phyloP scores from a whole-genome alignment of 2,113 vertebrate genomes.

The Phasianus colchicus region DNA sequence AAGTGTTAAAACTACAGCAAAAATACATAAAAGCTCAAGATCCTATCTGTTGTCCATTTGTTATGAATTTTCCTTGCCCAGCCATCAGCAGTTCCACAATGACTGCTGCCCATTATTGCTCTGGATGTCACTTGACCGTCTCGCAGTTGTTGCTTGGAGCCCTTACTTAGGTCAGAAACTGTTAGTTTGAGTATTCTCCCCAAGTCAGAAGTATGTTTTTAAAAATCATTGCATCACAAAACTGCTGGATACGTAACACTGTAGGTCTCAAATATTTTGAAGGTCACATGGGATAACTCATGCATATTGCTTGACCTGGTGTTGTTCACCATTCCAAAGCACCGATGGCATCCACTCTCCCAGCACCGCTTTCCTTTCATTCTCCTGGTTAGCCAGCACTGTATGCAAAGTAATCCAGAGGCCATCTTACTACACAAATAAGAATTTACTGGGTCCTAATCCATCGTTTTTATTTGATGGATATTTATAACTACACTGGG shows the following conservation, averaged over 20 bases:
- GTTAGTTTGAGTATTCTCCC: slow-evolving; percentile 6
- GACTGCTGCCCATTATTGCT: not conserved
- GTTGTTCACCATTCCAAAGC: not conserved
- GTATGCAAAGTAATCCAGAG: not conserved
- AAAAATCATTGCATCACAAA: slow-evolving; percentile 47
- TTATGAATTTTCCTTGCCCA: not conserved
- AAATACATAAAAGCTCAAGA: not conserved
- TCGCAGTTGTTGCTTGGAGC: not conserved
- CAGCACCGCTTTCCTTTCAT: not conserved
- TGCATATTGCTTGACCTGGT: not conserved
- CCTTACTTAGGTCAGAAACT: slow-evolving; percentile 4
- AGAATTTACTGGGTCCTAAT: not conserved
- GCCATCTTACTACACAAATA: not conserved
- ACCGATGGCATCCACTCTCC: not conserved
- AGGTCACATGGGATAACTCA: not conserved
- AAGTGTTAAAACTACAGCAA: not conserved
- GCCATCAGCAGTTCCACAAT: slow-evolving; percentile 2
- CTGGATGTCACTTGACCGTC: not conserved
- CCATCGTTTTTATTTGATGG: not conserved
- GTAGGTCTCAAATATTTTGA: slow-evolving; percentile 38
- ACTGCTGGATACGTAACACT: not conserved
- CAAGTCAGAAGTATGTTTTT: slow-evolving; percentile 7
- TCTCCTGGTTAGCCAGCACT: not conserved
- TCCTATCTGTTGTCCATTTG: not conserved
- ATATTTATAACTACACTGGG: not conserved